Percentiles rank a stretch among this genome's conserved stretches.
Conservation (phyloP, 2,888 invertebrate species). For the Scaptomyza cyrtandrae region DNA sequence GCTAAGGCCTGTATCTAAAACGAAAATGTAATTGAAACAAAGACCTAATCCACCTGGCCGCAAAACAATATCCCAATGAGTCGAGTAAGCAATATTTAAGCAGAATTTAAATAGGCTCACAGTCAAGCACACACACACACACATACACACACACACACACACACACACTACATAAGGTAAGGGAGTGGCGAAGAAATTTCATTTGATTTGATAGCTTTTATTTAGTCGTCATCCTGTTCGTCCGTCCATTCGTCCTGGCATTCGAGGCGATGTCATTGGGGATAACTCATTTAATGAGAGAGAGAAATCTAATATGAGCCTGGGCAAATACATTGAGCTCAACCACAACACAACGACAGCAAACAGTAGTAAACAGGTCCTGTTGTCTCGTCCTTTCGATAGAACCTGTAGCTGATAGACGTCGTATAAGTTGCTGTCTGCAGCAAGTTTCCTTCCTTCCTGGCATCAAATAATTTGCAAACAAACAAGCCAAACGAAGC, state of each 20-base stretch:
- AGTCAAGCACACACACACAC: constrained; percentile 2
- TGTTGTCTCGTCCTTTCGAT: not conserved
- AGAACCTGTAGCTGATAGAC: constrained; percentile 56
- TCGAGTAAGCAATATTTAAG: constrained; percentile 66
- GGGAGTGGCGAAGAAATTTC: constrained; percentile 31
- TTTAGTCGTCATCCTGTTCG: constrained; percentile 29
- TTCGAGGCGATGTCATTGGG: constrained; percentile 18
- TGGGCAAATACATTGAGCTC: constrained; percentile 39
- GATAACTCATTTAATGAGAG: constrained; percentile 74
- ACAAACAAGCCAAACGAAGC: constrained; percentile 62
- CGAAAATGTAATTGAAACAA: constrained; percentile 49
- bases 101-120: constrained; percentile 62
- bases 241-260: not conserved
- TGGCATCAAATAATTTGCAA: constrained; percentile 73
- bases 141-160: not conserved
- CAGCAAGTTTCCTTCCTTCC: constrained; percentile 43
- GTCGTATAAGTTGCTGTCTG: constrained; percentile 28
- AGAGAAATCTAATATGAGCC: constrained; percentile 67
- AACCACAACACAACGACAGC: constrained; percentile 19
- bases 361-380: constrained; percentile 14
- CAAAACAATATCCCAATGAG: constrained; percentile 37
- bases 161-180: not conserved
- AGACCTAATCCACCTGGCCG: constrained; percentile 40
- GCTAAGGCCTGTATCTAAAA: constrained; percentile 1
- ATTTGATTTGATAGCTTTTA: constrained; percentile 67